Percentiles rank a stretch among this genome's conserved stretches.
These are phyloP conservation scores for Falco cherrug DNA, from an alignment of 2,797 vertebrate genomes.

Conservation along the genomic window DNA sequence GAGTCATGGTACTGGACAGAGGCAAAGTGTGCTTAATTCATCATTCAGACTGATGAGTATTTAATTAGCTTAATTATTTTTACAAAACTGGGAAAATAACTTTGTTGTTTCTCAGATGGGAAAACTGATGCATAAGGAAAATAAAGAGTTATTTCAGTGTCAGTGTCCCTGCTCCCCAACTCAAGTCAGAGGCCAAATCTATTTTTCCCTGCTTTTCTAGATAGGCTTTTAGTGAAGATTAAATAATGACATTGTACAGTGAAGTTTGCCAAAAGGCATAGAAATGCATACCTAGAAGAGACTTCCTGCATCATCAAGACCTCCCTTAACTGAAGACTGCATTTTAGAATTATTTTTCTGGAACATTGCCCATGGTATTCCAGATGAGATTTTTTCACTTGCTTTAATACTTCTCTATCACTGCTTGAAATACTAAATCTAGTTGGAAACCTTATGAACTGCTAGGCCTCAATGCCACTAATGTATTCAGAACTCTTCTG, in stretches of 20 bases:
- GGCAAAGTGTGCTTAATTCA: neutral
- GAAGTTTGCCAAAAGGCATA: neutral
- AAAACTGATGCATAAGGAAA: neutral
- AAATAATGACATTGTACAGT: neutral
- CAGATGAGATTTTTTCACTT: neutral
- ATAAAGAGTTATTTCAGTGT: neutral
- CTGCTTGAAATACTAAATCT: neutral
- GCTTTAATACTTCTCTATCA: neutral
- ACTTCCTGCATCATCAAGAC: neutral
- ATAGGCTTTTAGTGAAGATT: neutral
- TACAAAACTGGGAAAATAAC: neutral
- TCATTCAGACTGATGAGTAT: neutral
- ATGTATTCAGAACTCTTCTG: neutral
- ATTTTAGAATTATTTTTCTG: slow-evolving; percentile 16
- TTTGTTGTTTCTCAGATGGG: neutral
- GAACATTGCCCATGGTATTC: neutral
- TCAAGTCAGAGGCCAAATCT: neutral
- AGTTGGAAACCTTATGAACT: neutral
- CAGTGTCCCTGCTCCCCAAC: neutral
- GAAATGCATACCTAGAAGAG: neutral
- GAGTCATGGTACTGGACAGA: neutral
- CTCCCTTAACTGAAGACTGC: neutral
- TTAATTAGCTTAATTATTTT: slow-evolving; percentile 11
- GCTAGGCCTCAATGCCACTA: neutral
- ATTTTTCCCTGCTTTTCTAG: neutral